These are phyloP conservation scores for Apeira syringaria DNA, from an alignment of 2,888 invertebrate species.

Conservation along the genomic window DNA sequence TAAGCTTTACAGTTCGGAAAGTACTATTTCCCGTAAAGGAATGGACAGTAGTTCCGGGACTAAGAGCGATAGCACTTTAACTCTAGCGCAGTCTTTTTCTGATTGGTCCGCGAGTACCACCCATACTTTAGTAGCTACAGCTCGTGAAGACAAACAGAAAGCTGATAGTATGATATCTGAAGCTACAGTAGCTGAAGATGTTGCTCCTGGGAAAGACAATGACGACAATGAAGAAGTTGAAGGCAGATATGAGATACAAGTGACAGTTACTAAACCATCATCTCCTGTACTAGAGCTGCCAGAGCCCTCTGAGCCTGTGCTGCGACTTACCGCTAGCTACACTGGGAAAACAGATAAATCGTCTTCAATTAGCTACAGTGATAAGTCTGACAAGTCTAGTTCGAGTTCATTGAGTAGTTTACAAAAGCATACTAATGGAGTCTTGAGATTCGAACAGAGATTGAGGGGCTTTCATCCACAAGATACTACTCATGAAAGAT, in stretches of 20 bases:
- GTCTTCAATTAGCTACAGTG: constrained; percentile 78
- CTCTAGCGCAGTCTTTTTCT: constrained; percentile 90
- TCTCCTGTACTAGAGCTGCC: constrained; percentile 44
- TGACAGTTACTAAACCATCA: constrained; percentile 41
- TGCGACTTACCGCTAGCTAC: constrained; percentile 60
- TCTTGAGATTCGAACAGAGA: constrained; percentile 66
- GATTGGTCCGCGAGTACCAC: constrained; percentile 93
- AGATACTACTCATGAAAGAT: constrained; percentile 60
- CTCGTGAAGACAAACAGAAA: constrained; percentile 72
- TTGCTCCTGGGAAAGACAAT: constrained; percentile 25
- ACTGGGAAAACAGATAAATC: constrained; percentile 69
- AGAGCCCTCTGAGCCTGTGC: constrained; percentile 55
- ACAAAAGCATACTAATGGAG: constrained; percentile 71
- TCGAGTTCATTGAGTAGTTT: constrained; percentile 78
- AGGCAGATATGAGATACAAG: constrained; percentile 47
- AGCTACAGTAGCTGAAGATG: constrained; percentile 73
- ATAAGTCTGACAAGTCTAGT: constrained; percentile 79
- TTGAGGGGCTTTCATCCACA: constrained; percentile 56
- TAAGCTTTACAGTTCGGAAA: constrained; percentile 85
- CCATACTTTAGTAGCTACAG: constrained; percentile 87
- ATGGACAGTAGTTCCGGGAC: constrained; percentile 87
- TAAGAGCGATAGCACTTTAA: constrained; percentile 91
- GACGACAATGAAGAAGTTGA: constrained; percentile 38
- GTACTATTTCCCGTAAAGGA: constrained; percentile 75
- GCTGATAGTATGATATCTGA: constrained; percentile 72